A percentile compares a stretch with the other conserved stretches of the same genome.
Conservation (phyloP, 2,888 invertebrate species). For the Xestia sexstrigata region DNA sequence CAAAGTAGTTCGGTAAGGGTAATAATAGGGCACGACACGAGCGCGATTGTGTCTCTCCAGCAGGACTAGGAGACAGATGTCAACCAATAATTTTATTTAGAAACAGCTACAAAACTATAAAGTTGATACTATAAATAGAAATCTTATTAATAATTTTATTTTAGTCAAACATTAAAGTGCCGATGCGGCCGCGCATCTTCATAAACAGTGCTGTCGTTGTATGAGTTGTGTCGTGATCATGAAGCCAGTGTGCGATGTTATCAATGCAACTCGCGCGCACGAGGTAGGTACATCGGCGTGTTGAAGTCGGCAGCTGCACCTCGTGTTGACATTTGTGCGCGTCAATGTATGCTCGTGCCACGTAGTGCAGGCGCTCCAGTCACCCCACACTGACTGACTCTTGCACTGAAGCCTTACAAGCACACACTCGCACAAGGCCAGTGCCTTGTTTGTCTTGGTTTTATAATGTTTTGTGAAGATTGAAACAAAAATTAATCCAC, state of each 20-base stretch:
- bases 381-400: not conserved
- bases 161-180: constrained; percentile 3
- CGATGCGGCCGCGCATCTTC: not conserved
- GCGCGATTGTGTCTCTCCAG: not conserved
- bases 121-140: constrained; percentile 3
- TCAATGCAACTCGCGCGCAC: not conserved
- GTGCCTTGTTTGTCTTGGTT: too few relatives aligned
- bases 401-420: constrained; percentile 26
- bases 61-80: not conserved
- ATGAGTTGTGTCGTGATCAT: not conserved
- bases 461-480: too few relatives aligned
- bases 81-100: not conserved
- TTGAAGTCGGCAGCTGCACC: not conserved
- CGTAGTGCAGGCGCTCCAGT: not conserved
- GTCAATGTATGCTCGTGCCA: not conserved
- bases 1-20: not conserved
- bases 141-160: constrained; percentile 15
- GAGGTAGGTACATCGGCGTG: not conserved
- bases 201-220: not conserved
- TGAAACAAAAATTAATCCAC: too few relatives aligned
- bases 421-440: not conserved
- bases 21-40: not conserved
- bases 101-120: constrained; percentile 2
- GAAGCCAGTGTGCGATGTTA: not conserved
- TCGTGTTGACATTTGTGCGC: not conserved